Base-by-base conservation (phyloP, 2,113 vertebrate species). In the Clarias macrocephalus region DNA sequence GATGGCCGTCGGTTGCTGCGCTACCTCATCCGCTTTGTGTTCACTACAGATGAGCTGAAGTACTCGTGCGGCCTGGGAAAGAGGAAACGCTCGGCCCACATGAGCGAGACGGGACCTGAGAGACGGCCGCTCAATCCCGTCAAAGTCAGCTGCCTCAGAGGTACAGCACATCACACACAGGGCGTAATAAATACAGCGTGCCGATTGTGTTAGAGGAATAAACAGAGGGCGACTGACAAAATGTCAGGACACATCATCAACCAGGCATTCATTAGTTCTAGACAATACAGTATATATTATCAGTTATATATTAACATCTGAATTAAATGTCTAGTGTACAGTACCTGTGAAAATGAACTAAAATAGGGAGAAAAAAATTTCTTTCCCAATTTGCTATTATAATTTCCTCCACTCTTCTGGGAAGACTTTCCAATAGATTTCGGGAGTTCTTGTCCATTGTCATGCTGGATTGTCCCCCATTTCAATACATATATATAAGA, bases 121-220 rank as follows among this genome's bases (percentile, higher is more conserved):
- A 97, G 98, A 94, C 96, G 97, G 85, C 98, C 98, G 85, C 97
- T 99, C 93, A 99, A 99, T 96, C 97, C 98, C 68, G 95, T 99
- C 95, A 99, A 99, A 97, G 98, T 99, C 95, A 98, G 97, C 95
- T 99, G 98, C 96, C 98, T 99, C 95, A 97, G 98, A 99, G 98
- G 98, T 99, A 97, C 72, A 19, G 6, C 25, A 65, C 12, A 11
- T 30, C 56, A 15, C 13, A n/a, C 54, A 16, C 18, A 33, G 80
- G 25, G 59, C 42, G 33, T 37, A 66, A 80, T 60, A 60, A n/a
- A 68, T 62, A 59, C 19, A 70, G 63, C 13, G 19, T 23, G 9
- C 48, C n/a, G 25, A 15, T 48, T 66, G 42, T 28, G 19, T 37
- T 48, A 42, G 8, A 79, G n/a, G 75, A 77, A 54, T 6, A 56